Percentiles rank a stretch among this genome's conserved stretches.
These are phyloP conservation scores for Muntiacus muntjak DNA, from an alignment of 2,113 vertebrate species.

Conservation along the genomic window DNA sequence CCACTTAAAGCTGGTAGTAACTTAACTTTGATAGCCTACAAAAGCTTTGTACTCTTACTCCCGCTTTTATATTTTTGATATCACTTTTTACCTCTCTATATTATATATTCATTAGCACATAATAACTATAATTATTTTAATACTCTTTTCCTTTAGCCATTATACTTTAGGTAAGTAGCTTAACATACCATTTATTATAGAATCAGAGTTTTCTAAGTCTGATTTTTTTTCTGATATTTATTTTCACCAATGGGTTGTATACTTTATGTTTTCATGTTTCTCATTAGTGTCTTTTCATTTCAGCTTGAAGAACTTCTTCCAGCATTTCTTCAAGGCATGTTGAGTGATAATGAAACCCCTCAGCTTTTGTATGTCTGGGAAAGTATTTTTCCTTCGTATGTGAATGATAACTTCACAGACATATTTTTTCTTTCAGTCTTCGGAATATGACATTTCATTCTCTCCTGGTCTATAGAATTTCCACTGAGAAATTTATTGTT, in stretches of 20 bases:
- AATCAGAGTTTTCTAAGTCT: not conserved
- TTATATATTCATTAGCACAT: not conserved
- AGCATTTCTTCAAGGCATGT: not conserved
- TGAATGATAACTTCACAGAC: too few species aligned
- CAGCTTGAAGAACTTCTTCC: not conserved
- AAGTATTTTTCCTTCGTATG: not conserved
- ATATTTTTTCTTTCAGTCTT: not conserved
- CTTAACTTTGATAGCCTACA: not conserved
- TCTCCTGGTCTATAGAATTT: not conserved
- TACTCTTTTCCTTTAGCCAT: slow-evolving; percentile 64
- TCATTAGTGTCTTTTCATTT: not conserved
- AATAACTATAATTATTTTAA: not conserved
- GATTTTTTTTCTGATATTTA: not conserved
- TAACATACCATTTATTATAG: not conserved
- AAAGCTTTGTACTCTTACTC: not conserved
- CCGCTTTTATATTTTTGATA: not conserved
- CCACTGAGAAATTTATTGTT: not conserved
- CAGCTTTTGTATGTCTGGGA: not conserved
- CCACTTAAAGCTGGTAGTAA: not conserved
- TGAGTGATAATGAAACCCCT: not conserved
- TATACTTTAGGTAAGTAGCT: not conserved
- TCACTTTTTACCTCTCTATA: not conserved
- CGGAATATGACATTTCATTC: not conserved
- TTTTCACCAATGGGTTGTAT: not conserved
- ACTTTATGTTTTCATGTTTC: not conserved